Evolutionary conservation across 1,140 invertebrate species (phyloP), one percentile per base, ranked within the genome.

Genomic region (Phymastichus coffea): DNA sequence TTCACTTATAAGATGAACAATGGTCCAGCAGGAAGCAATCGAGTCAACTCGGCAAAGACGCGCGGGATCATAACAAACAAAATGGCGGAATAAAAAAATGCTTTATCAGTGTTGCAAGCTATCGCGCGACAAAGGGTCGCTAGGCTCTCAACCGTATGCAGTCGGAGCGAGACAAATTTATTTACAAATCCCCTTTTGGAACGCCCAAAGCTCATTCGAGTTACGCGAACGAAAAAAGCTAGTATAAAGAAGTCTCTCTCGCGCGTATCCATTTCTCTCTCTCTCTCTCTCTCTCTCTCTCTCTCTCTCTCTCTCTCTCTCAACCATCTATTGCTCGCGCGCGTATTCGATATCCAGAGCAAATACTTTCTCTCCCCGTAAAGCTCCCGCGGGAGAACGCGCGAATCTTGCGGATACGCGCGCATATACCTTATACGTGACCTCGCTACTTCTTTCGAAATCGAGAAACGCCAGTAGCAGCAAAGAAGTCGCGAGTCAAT

Each of bases 311-410:
- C 19, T 19, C 22, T 20, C 47, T 35, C 47, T n/a, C 0, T 26
- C 2, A 49, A 9, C 47, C 23, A 49, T 49, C 47, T 49, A 49
- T 35, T 49, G 20, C 19, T 35, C n/a, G n/a, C n/a, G n/a, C n/a
- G n/a, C n/a, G n/a, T n/a, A n/a, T n/a, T n/a, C 47, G 30, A 49
- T 35, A 49, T 20, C 47, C 28, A 35, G 47, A 49, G 47, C 30
- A 19, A n/a, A n/a, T n/a, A n/a, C n/a, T n/a, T 47, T 19, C 25
- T 47, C 26, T 8, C 2, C 19, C 28, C 19, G 47, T 22, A 26
- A 49, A 49, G 20, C 3, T 26, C 47, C 30, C 28, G 47, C 10
- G 47, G 47, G 30, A n/a, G n/a, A 49, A 22, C 30, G 47, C 33
- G 30, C 35, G 35, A 52, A 37, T 52, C 33, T 15, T 14, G 22